Evolutionary conservation across 2,113 vertebrate genomes (phyloP), one percentile per base, ranked within the genome.

Genomic region (Prochilodus magdalenae): DNA sequence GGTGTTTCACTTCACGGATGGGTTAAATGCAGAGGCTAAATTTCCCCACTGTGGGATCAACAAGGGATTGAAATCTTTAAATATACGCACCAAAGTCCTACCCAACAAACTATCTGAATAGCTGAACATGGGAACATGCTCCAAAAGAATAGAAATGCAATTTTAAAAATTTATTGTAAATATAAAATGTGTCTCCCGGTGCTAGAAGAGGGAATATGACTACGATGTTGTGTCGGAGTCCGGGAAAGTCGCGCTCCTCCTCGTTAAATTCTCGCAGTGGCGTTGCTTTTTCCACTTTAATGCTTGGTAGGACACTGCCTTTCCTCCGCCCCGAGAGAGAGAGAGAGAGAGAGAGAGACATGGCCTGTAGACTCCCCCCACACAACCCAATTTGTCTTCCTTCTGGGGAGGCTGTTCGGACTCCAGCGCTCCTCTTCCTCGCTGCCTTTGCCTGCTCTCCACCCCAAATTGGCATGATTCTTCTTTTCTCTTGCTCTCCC

Each of bases 241-340:
- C 74, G 81, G 59, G 80, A 74, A 86, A 88, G 85, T 40, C 36
- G 73, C 66, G 82, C 86, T 80, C 87, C 86, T 88, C 82, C 89
- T 92, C 92, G 93, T 93, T 93, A 93, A 91, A 93, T 87, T 91
- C 85, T 88, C 87, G 89, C 90, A 88, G 89, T 88, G 84, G 80
- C 79, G 57, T 91, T 92, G 88, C 86, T 92, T 92, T 93, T 92
- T 92, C 90, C 90, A 92, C 89, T 92, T 92, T 88, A 90, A 90
- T 92, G 89, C 89, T 91, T 88, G 86, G 87, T 86, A 92, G 89
- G 81, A 90, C 33, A 71, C 82, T 62, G 47, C 84, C 15, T 69
- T 81, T 81, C 80, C 87, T 88, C 88, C 86, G 89, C 87, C 80
- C n/a, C 79, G 87, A 86, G 77, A 84, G 77, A 87, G 74, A 82